Conservation (phyloP, 2,113 vertebrate genomes). For the Ariopsis seemanni region DNA sequence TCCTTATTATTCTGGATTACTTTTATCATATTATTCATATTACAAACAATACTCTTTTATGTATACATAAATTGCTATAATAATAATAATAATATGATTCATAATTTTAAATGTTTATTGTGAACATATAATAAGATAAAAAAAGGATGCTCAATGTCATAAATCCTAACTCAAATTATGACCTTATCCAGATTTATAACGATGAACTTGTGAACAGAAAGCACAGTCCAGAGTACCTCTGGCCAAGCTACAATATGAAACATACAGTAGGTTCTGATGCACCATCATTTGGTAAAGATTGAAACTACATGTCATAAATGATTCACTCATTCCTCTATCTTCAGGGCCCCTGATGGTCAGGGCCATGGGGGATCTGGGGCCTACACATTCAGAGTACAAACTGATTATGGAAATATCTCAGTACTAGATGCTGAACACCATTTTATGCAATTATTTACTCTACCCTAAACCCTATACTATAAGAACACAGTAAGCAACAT, state of each 20-base stretch:
- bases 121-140: background rate
- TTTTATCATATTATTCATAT: background rate
- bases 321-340: background rate
- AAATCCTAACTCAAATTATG: background rate
- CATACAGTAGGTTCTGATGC: background rate
- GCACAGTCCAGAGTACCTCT: background rate
- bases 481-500: background rate
- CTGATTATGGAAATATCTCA: background rate
- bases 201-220: background rate
- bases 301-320: background rate
- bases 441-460: no score
- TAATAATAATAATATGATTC: no score
- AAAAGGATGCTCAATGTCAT: background rate
- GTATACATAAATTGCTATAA: no score
- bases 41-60: background rate
- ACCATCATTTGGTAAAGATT: conserved; percentile 6
- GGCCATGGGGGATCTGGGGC: background rate
- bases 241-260: background rate
- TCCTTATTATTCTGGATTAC: background rate
- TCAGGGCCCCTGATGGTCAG: background rate
- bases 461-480: background rate
- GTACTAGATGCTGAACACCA: background rate
- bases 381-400: background rate
- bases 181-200: background rate
- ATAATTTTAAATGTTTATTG: background rate